Evolutionary conservation across 2,797 vertebrate species (phyloP), one percentile per base, ranked within the genome.

Genomic region (Chelon auratus): DNA sequence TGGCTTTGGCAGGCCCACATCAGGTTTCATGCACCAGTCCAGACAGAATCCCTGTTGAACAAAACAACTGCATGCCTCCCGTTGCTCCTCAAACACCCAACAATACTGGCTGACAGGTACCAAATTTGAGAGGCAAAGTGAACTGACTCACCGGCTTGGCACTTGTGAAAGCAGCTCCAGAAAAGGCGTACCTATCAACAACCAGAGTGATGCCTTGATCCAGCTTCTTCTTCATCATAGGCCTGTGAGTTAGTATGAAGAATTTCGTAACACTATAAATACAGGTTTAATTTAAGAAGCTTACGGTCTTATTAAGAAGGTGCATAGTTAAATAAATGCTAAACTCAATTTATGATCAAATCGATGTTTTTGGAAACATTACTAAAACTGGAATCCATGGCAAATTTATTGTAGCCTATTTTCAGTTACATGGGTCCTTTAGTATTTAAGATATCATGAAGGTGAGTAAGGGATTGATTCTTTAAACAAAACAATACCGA

Each of bases 101-200:
- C 1, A 9, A 40, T 0, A 3, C 12, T 0, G 42, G 43, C 12
- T 33, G 77, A 52, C 30, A 15, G 40, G 51, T 18, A 50, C 42
- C 67, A n/a, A 33, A 17, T 10, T 9, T 53, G 6, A 45, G 5
- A 20, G 14, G 48, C 24, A 33, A 39, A 36, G 5, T 5, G 4
- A 17, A 15, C 52, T 0, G 55, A 93, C 96, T 95, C 78, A 99
- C 98, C 52, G 95, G 95, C 83, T 99, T 99, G 60, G 97, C 96
- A 6, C 96, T 95, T 7, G 97, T 97, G 87, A 98, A 99, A 61
- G 98, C 98, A 1, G 93, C 98, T 26, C 98, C 98, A 17, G 98
- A 99, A 89, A 99, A 99, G 7, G 98, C 97, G 0, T 99, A 99
- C 47, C 98, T 90, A 70, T 99, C 98, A 52, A 99, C 93, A 8